Percentiles rank a stretch among this genome's conserved stretches.
Conservation (phyloP, 2,888 invertebrate species). For the Lissocephala sabroskyi region DNA sequence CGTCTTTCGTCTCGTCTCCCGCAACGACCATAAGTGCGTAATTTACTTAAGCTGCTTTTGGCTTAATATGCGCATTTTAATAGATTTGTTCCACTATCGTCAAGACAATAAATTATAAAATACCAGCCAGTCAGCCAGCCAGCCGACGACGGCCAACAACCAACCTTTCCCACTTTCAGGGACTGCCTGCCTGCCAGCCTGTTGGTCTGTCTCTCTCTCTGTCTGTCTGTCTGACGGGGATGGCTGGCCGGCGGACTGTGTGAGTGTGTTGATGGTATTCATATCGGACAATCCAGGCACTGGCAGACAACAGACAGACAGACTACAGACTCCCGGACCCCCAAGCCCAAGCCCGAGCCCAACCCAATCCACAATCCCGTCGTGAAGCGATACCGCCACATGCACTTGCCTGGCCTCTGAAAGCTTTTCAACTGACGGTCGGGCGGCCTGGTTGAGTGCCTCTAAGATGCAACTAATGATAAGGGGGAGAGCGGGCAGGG, state of each 20-base stretch:
- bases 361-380: no score
- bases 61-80: slow-evolving; percentile 67
- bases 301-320: no score
- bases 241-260: no score
- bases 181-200: neutral
- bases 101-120: slow-evolving; percentile 64
- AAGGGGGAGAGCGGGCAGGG: slow-evolving; percentile 28
- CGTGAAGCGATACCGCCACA: neutral
- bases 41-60: slow-evolving; percentile 66
- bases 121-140: slow-evolving; percentile 7
- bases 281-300: no score
- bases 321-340: no score
- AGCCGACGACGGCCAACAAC: neutral
- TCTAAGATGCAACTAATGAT: slow-evolving; percentile 66
- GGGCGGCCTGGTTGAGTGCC: slow-evolving; percentile 63
- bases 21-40: slow-evolving; percentile 48
- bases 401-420: slow-evolving; percentile 29
- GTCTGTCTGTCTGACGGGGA: slow-evolving; percentile 1
- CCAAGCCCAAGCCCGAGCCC: no score
- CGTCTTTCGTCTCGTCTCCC: slow-evolving; percentile 17
- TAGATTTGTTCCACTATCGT: slow-evolving; percentile 67
- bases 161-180: neutral
- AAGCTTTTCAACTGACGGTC: slow-evolving; percentile 59
- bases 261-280: no score
- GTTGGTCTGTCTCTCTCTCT: neutral